Base-by-base conservation (phyloP, 2,888 invertebrate genomes). In the Pristionchus arcanus region DNA sequence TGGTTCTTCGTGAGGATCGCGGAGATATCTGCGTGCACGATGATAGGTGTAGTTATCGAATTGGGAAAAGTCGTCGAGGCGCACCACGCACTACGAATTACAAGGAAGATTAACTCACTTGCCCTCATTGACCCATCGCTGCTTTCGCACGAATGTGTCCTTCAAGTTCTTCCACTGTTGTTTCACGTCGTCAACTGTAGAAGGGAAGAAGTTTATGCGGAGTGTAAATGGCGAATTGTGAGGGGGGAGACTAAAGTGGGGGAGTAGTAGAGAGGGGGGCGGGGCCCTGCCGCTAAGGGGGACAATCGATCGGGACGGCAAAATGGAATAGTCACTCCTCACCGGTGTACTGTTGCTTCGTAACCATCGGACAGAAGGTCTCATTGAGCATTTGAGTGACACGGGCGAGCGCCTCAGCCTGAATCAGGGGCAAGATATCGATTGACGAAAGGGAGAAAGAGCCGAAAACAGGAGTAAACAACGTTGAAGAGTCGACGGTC, bases 161-260 rank as follows among this genome's bases (percentile, higher is more conserved):
- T 93, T 93, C 28, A 93, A 90, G 87, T 93, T 93, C 89, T 93
- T 93, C 92, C 92, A 93, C 85, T 93, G 93, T 5, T 92, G 91
- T 49, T 92, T 89, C 31, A 93, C 91, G 87, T 93, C 93, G 86
- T 93, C 92, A 19, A 90, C 92, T 92, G 89, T 19, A 90, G 90
- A 31, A 25, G 68, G 31, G 37, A n/a, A 49, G 21, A 49, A 25
- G 49, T 21, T 81, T 42, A 42, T 81, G 81, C n/a, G 49, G 81
- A 49, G 81, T 81, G 81, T 28, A 34, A 21, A 84, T 37, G 21
- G 55, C 55, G 31, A 84, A 53, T 84, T 84, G 84, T 55, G 84
- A 81, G 42, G 49, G 42, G 81, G 28, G 71, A 28, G 34, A 53
- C 81, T 49, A 81, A 71, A 71, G 71, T 71, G 71, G 71, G 71